These are phyloP conservation scores for Hippopotamyrus pictus DNA, from an alignment of 2,797 vertebrate species.

Conservation along the genomic window DNA sequence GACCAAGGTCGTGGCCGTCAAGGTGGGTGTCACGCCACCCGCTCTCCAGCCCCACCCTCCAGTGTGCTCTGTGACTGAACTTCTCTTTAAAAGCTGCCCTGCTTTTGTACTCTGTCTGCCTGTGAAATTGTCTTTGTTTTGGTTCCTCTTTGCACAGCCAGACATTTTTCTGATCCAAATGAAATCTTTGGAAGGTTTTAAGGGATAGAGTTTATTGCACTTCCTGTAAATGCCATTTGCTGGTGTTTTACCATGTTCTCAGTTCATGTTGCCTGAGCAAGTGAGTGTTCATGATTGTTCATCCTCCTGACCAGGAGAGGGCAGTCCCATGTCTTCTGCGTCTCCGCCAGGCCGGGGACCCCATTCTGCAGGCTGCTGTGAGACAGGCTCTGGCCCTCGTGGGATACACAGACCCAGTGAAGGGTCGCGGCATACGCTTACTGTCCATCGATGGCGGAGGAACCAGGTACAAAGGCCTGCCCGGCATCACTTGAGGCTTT, in stretches of 20 bases:
- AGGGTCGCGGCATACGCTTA: slow-evolving; percentile 80
- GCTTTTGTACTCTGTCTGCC: neutral
- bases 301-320: slow-evolving; percentile 68
- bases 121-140: neutral
- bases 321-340: slow-evolving; percentile 79
- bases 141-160: neutral
- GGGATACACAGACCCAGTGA: slow-evolving; percentile 82
- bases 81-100: neutral
- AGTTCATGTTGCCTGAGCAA: neutral
- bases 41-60: neutral
- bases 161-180: neutral
- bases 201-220: neutral
- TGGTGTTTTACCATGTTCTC: neutral
- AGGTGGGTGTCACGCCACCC: slow-evolving; percentile 56
- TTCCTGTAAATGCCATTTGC: neutral
- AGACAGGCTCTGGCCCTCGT: slow-evolving; percentile 82
- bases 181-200: neutral
- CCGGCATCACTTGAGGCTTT: neutral
- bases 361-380: slow-evolving; percentile 78
- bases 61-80: neutral
- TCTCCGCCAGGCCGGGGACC: slow-evolving; percentile 76
- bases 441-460: slow-evolving; percentile 92
- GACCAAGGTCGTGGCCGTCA: slow-evolving; percentile 81
- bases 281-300: neutral
- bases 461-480: slow-evolving; percentile 66